Conservation (phyloP, 2,888 invertebrate species). For the Kryphioiulus occultus region DNA sequence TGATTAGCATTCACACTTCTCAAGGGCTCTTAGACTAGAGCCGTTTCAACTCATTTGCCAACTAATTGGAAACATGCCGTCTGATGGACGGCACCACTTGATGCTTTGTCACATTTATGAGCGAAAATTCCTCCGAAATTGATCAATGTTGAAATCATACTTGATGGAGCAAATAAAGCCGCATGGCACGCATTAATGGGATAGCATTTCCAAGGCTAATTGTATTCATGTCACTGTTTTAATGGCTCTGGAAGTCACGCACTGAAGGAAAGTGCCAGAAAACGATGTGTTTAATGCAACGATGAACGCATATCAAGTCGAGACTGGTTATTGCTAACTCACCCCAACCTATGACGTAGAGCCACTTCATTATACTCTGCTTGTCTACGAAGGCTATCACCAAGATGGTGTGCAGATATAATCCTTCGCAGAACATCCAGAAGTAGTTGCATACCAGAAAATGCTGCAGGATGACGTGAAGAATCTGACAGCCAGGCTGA, state of each 20-base stretch:
- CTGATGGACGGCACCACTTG: background rate
- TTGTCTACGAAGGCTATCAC: conserved; percentile 91
- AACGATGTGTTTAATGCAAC: background rate
- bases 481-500: conserved; percentile 78
- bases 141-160: background rate
- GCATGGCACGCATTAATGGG: background rate
- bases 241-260: background rate
- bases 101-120: background rate
- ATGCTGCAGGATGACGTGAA: conserved; percentile 85
- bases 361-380: conserved; percentile 80
- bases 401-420: conserved; percentile 91
- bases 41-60: background rate
- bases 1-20: background rate
- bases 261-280: background rate
- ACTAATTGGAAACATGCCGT: background rate
- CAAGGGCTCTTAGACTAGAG: background rate
- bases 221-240: background rate
- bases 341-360: conserved; percentile 85
- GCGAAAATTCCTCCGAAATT: background rate
- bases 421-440: conserved; percentile 96
- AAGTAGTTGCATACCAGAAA: conserved; percentile 91
- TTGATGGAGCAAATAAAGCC: background rate
- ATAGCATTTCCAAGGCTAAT: no score
- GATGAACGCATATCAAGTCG: background rate
- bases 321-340: conserved; percentile 41